Evolutionary conservation across 2,113 vertebrate genomes (phyloP).

Genomic region (Microtus oregoni): DNA sequence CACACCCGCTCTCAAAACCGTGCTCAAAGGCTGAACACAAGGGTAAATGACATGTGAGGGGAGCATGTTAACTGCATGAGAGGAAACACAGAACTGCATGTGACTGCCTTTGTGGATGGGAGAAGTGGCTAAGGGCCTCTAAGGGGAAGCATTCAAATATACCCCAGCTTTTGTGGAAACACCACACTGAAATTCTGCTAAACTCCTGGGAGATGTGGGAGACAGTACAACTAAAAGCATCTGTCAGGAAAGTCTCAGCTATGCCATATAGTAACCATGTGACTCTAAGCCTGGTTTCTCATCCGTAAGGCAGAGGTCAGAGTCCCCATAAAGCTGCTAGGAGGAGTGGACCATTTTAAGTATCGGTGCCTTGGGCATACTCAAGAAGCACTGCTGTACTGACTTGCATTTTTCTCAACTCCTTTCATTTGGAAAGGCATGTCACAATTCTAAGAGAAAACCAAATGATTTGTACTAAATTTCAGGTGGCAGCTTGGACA

Average conservation of each 20-base stretch:
- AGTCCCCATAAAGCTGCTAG: neutral
- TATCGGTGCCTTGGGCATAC: neutral
- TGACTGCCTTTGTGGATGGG: neutral
- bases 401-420: neutral
- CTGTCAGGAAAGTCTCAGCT: neutral
- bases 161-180: neutral
- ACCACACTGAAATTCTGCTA: neutral
- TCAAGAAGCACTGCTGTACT: neutral
- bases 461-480: neutral
- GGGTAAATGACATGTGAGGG: neutral
- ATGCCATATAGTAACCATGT: neutral
- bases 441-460: slow-evolving; percentile 23
- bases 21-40: neutral
- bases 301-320: neutral
- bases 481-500: neutral
- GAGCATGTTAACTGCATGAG: neutral
- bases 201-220: neutral
- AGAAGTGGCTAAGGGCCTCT: neutral
- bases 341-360: neutral
- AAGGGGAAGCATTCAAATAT: neutral
- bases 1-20: neutral
- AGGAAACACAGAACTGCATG: neutral
- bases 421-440: neutral
- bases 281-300: slow-evolving; percentile 5
- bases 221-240: neutral